Base-by-base conservation (phyloP, 2,888 invertebrate species). In the Cyclophora albipunctata region DNA sequence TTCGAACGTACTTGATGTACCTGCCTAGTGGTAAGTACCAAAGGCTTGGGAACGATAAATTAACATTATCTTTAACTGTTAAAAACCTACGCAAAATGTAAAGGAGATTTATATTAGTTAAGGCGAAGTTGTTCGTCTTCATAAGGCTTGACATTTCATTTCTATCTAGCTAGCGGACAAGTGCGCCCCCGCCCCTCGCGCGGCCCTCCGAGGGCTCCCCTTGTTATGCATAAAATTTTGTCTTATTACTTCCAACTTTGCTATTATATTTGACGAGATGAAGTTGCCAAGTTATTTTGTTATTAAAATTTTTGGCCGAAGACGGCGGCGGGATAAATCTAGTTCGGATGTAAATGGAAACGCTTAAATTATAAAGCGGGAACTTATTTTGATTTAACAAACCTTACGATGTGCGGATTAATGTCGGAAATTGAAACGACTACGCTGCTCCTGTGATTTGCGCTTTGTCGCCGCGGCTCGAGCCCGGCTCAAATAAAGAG, bases 201-300 rank as follows among this genome's bases (percentile, higher is more conserved):
- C 61, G 58, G 61, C 67, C 63, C 65, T 70, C 69, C 60, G 67
- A 75, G 72, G 69, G 73, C 74, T 75, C 84, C 83, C 84, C 83
- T 84, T 84, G 83, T 84, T 86, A 84, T 85, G 87, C 87, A 87
- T 87, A 85, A 85, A 86, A 86, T 87, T 85, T 84, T 84, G 85
- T 84, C 86, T 86, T 87, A 87, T 87, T 86, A 86, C 85, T 85
- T 82, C 78, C 77, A 85, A 87, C 85, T 87, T 86, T 73, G 84
- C 84, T 81, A 85, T 87, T 87, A 87, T 85, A 85, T 85, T 83
- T 84, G 85, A 85, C 84, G 83, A 82, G 81, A 73, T 74, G 69
- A 76, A 86, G 85, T 84, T 85, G 73, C 76, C 73, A 86, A 87
- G 86, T 87, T 87, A 85, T 86, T 86, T 83, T 84, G 87, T 86